A percentile compares a stretch with the other conserved stretches of the same genome.
phyloP scores from a whole-genome alignment of 2,113 vertebrate species.

The Phalacrocorax brasilianus region DNA sequence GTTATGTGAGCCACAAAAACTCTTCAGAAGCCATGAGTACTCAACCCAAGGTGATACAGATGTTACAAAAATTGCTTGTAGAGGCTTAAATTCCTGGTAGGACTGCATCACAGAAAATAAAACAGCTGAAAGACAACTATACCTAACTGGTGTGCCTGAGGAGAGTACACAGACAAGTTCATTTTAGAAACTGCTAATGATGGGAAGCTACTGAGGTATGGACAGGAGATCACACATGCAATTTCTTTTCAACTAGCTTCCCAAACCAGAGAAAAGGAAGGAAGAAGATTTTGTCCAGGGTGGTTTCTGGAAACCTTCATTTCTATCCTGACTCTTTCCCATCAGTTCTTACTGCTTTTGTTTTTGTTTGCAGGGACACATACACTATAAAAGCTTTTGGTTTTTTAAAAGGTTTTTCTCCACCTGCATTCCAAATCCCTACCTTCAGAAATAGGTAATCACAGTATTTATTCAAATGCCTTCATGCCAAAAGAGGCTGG shows the following conservation, averaged over 20 bases:
- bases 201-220: background rate
- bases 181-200: background rate
- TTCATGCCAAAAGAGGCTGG: background rate
- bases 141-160: background rate
- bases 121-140: background rate
- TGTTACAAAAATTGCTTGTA: background rate
- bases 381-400: background rate
- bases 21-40: background rate
- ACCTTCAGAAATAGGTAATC: background rate
- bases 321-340: background rate
- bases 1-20: background rate
- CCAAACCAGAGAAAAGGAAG: background rate
- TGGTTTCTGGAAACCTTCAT: background rate
- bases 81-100: background rate
- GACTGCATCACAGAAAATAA: background rate
- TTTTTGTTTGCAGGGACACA: background rate
- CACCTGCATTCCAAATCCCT: background rate
- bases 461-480: background rate
- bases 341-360: background rate
- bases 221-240: background rate
- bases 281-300: background rate
- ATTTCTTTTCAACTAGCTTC: background rate
- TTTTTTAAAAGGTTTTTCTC: no score
- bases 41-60: background rate
- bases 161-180: background rate